Evolutionary conservation across 2,888 invertebrate genomes (phyloP), one percentile per base, ranked within the genome.

Genomic region (Epicampocera succincta): DNA sequence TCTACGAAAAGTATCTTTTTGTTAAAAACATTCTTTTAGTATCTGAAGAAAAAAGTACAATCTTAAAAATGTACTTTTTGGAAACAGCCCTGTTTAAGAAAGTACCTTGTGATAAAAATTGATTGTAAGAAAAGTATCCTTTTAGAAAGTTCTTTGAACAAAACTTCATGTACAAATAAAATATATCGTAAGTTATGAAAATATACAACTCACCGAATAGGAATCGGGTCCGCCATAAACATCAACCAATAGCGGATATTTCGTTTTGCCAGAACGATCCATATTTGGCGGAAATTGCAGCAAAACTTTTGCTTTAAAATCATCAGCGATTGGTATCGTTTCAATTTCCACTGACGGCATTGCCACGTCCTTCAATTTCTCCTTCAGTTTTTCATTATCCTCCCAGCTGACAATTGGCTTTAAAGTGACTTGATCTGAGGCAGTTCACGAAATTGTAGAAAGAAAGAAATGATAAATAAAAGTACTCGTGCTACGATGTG

Each of bases 191-290:
- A n/a, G n/a, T n/a, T n/a, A n/a, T n/a, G n/a, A n/a, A n/a, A n/a
- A n/a, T n/a, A n/a, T n/a, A n/a, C n/a, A n/a, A n/a, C 94, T 94
- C 8, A 98, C 98, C 87, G 95, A 93, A 87, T 95, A 95, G 0
- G 97, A 95, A 87, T 97, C 97, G 0, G 99, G 99, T 5, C 98
- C 99, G 4, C 95, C 98, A 89, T 99, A 97, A 93, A 97, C 97
- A 89, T 96, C 95, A 76, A 97, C 94, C 40, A 97, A 91, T 91
- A 97, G 93, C 0, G 97, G 97, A 87, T 97, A 95, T 88, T 96
- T 91, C 2, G 93, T 94, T 29, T 91, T 89, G 33, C 94, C 94
- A 46, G 93, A 93, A 58, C 92, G 92, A 88, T 94, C 94, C 83
- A 96, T 92, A 86, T 95, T 93, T 0, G 93, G 93, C 0, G 97